Conservation (phyloP, 2,797 vertebrate genomes). For the Urosaurus nigricauda region DNA sequence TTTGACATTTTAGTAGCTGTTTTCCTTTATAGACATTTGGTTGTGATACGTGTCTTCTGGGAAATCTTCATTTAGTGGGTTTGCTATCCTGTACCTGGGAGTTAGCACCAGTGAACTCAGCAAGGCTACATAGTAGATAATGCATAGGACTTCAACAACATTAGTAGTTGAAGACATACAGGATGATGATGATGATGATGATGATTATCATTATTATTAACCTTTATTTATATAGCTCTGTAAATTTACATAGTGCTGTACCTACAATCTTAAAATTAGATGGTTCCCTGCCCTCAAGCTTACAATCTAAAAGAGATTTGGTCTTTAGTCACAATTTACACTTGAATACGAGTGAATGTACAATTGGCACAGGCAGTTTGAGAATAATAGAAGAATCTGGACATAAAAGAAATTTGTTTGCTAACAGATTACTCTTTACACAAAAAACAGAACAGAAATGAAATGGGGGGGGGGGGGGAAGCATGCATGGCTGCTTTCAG, state of each 20-base stretch:
- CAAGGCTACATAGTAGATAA: background rate
- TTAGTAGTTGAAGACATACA: background rate
- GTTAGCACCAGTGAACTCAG: background rate
- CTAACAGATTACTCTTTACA: background rate
- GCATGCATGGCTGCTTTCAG: background rate
- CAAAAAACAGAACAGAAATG: background rate
- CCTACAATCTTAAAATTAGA: too few species aligned
- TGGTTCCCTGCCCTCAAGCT: too few species aligned
- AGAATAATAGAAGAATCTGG: background rate
- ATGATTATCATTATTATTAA: too few species aligned
- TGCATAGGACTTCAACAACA: background rate
- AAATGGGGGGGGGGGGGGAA: background rate
- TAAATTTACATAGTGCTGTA: too few species aligned
- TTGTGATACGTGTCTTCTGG: background rate
- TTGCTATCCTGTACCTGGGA: background rate
- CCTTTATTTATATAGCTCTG: too few species aligned
- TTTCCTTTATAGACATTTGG: background rate
- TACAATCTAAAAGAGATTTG: too few species aligned
- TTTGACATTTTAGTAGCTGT: background rate
- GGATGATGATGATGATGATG: too few species aligned
- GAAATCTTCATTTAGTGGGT: background rate
- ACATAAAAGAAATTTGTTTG: background rate
- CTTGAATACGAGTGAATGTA: background rate
- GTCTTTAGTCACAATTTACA: background rate
- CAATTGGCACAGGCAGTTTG: background rate